phyloP scores from a whole-genome alignment of 2,113 vertebrate genomes.

The Gorsachius goisagi region DNA sequence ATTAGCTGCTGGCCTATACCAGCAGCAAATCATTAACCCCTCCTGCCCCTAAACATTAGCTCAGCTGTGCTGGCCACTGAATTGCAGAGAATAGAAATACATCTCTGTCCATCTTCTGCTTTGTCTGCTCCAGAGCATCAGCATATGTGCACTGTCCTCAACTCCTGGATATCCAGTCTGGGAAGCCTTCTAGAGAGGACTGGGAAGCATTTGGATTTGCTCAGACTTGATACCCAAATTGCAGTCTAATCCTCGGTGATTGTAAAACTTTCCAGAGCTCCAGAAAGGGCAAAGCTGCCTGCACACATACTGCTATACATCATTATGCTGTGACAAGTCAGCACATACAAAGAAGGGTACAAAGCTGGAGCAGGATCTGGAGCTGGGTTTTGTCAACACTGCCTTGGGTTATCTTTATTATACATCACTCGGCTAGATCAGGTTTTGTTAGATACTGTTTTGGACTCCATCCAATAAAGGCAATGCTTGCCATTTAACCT shows the following conservation, averaged over 20 bases:
- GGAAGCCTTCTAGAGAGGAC: not conserved
- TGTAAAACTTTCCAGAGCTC: not conserved
- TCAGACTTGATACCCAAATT: not conserved
- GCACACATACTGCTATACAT: fast-evolving
- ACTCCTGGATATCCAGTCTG: not conserved
- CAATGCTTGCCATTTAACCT: not conserved
- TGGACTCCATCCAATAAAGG: not conserved
- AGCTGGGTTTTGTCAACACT: not conserved
- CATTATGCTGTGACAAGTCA: not conserved
- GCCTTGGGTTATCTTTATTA: not conserved
- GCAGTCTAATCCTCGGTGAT: not conserved
- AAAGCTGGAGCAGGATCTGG: not conserved
- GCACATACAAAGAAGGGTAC: not conserved
- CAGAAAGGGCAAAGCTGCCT: not conserved
- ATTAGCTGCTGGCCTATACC: conserved; percentile 49
- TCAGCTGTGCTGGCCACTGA: conserved; percentile 23
- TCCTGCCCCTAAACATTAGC: conserved; percentile 30
- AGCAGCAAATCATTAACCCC: conserved; percentile 57
- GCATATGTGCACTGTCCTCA: fast-evolving
- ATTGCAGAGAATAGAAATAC: not conserved
- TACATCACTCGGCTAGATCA: not conserved
- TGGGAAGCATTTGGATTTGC: not conserved
- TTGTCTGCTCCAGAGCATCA: not conserved
- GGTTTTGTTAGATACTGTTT: not conserved
- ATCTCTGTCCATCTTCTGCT: not conserved